These are phyloP conservation scores for Cryptops parisi DNA, from an alignment of 2,888 invertebrate species.

Conservation along the genomic window DNA sequence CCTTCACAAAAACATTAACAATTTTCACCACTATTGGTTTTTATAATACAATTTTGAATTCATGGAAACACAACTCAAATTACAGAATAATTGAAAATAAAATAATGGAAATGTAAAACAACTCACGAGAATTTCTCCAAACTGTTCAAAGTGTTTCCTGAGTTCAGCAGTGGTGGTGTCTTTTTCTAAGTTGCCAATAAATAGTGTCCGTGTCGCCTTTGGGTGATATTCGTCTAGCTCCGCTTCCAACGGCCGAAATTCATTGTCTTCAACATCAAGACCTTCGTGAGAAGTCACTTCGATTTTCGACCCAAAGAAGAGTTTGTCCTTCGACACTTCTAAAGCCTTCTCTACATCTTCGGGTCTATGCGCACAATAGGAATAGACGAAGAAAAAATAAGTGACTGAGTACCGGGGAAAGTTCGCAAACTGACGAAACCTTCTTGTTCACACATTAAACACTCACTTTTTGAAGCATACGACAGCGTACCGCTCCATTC, in stretches of 20 bases:
- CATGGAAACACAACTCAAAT: too few species aligned
- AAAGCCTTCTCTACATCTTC: slow-evolving; percentile 94
- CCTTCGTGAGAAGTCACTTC: slow-evolving; percentile 89
- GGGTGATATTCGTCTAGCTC: slow-evolving; percentile 95
- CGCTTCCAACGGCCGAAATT: slow-evolving; percentile 65
- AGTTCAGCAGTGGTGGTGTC: slow-evolving; percentile 81
- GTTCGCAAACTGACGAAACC: too few species aligned
- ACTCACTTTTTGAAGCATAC: slow-evolving; percentile 79
- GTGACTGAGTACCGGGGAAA: too few species aligned
- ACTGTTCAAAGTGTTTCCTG: slow-evolving; percentile 81
- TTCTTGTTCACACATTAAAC: too few species aligned
- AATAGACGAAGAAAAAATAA: not conserved
- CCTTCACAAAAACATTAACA: too few species aligned
- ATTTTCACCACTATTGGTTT: too few species aligned
- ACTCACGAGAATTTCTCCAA: slow-evolving; percentile 81
- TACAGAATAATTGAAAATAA: too few species aligned
- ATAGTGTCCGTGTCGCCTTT: slow-evolving; percentile 87
- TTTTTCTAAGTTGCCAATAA: slow-evolving; percentile 92
- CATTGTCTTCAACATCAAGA: slow-evolving; percentile 37
- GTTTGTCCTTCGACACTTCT: slow-evolving; percentile 88
- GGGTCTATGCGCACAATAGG: slow-evolving; percentile 35
- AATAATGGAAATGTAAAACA: not conserved
- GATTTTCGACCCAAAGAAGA: slow-evolving; percentile 94
- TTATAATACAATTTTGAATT: too few species aligned
- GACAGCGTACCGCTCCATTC: slow-evolving; percentile 80